Evolutionary conservation across 1,140 invertebrate genomes (phyloP).

Genomic region (Gonatopus flavifemur): DNA sequence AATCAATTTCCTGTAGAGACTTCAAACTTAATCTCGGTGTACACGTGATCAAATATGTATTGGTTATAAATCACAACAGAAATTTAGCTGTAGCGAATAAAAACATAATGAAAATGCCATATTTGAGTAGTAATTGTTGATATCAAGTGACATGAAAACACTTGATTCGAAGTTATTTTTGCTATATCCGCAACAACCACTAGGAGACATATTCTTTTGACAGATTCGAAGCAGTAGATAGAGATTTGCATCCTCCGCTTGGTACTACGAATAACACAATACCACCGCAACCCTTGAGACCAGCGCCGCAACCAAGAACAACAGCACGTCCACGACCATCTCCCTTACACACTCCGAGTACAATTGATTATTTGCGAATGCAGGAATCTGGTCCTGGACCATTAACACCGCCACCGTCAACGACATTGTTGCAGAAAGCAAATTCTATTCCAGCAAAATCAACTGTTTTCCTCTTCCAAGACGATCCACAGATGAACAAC

Average conservation of each 20-base stretch:
- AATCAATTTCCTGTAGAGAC: too few relatives aligned
- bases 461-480: conserved; percentile 40
- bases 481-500: conserved; percentile 23
- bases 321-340: conserved; percentile 49
- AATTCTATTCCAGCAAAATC: conserved; percentile 23
- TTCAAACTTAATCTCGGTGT: too few relatives aligned
- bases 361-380: conserved; percentile 42
- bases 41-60: too few relatives aligned
- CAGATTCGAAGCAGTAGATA: conserved; percentile 54
- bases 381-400: conserved; percentile 41
- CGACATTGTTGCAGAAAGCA: conserved; percentile 19
- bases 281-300: conserved; percentile 62
- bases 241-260: conserved; percentile 49
- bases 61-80: too few relatives aligned
- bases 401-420: conserved; percentile 44
- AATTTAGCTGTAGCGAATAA: too few relatives aligned
- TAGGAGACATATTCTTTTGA: too few relatives aligned
- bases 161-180: too few relatives aligned
- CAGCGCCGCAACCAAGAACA: conserved; percentile 53
- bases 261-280: conserved; percentile 36
- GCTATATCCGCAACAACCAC: too few relatives aligned
- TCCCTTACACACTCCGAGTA: conserved; percentile 41
- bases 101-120: too few relatives aligned
- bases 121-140: too few relatives aligned
- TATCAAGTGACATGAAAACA: too few relatives aligned